Percentiles rank a stretch among this genome's conserved stretches.
These are phyloP conservation scores for Rafetus swinhoei DNA, from an alignment of 2,113 vertebrate species.

Conservation along the genomic window DNA sequence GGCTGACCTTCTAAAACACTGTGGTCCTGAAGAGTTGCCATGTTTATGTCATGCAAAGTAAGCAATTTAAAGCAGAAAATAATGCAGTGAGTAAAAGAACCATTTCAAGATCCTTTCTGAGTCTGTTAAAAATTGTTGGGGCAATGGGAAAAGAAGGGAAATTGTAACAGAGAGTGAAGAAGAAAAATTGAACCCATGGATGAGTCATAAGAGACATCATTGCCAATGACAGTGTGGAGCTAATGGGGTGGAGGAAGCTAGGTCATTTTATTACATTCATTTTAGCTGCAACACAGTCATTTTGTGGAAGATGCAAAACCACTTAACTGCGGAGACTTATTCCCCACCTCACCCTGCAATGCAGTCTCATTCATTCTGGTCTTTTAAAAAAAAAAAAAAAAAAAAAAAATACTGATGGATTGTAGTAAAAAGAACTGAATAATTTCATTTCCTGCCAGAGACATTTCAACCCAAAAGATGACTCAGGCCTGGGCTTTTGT, in stretches of 20 bases:
- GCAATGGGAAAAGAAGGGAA: background rate
- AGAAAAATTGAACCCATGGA: background rate
- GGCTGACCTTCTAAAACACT: background rate
- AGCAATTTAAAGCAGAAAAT: conserved; percentile 23
- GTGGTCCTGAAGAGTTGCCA: background rate
- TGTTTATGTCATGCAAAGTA: background rate
- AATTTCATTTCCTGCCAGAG: background rate
- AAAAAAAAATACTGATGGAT: background rate
- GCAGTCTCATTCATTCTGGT: background rate
- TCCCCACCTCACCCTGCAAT: background rate
- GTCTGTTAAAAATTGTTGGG: background rate
- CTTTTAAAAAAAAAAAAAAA: background rate
- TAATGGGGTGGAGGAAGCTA: background rate
- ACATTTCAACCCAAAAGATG: background rate
- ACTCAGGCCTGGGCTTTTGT: background rate
- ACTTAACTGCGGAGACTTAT: background rate
- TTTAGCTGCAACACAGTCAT: accelerated
- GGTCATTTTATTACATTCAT: background rate
- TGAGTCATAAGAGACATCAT: background rate
- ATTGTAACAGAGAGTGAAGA: background rate
- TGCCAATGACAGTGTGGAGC: background rate
- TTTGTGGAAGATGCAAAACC: background rate
- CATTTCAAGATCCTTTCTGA: background rate
- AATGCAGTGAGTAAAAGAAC: background rate
- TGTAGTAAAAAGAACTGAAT: background rate